A percentile compares a stretch with the other conserved stretches of the same genome.
Conservation (phyloP, 2,888 invertebrate species). For the Prionchulus punctatus region DNA sequence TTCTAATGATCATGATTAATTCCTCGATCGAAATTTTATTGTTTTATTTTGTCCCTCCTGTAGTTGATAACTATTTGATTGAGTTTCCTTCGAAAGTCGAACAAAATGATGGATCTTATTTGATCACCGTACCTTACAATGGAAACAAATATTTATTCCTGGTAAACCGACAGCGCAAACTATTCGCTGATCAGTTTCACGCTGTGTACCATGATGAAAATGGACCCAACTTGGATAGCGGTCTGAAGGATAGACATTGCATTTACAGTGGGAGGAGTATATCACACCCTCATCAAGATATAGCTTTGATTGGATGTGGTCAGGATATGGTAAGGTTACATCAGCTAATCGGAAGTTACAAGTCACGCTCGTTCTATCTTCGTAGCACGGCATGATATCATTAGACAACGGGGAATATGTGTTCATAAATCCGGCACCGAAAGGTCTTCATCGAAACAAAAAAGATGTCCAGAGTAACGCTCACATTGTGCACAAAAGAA, state of each 20-base stretch:
- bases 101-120: not conserved
- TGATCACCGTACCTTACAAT: not conserved
- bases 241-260: constrained; percentile 12
- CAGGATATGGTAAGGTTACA: constrained; percentile 15
- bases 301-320: constrained; percentile 21
- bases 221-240: not conserved
- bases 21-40: too few species aligned
- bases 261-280: constrained; percentile 17
- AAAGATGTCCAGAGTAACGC: constrained; percentile 10
- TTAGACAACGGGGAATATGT: constrained; percentile 17
- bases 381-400: constrained; percentile 21
- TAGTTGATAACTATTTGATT: too few species aligned
- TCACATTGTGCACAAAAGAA: constrained; percentile 16
- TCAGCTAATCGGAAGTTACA: not conserved
- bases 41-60: too few species aligned
- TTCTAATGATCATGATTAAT: too few species aligned
- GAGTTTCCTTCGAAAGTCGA: too few species aligned
- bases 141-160: not conserved
- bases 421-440: constrained; percentile 18
- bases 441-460: constrained; percentile 4
- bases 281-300: constrained; percentile 14
- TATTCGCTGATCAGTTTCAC: too few species aligned
- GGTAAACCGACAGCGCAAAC: not conserved
- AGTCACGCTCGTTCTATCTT: constrained; percentile 8
- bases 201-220: too few species aligned